phyloP scores from a whole-genome alignment of 2,113 vertebrate species.

The Poeciliopsis prolifica region DNA sequence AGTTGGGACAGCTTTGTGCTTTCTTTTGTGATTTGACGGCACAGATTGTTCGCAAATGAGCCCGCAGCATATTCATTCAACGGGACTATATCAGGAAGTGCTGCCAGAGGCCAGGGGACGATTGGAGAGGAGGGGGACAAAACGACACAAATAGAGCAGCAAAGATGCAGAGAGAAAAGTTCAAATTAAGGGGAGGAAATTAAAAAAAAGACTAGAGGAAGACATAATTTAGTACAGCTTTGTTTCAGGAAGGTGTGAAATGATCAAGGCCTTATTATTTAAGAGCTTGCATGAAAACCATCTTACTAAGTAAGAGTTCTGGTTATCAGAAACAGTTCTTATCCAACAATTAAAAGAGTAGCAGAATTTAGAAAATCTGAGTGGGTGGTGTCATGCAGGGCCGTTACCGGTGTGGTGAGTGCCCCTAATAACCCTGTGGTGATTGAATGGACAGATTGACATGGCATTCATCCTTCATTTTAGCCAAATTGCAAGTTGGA shows the following conservation, averaged over 20 bases:
- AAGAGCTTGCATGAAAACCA: constrained; percentile 17
- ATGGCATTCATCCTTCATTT: no score
- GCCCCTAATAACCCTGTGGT: no score
- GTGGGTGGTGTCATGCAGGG: background rate
- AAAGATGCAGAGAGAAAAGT: constrained; percentile 5
- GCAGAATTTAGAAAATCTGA: constrained; percentile 15
- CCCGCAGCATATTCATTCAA: constrained; percentile 60
- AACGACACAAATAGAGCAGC: constrained; percentile 2
- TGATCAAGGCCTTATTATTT: constrained; percentile 40
- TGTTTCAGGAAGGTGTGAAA: constrained; percentile 32
- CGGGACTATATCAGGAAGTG: constrained; percentile 59
- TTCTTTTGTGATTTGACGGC: constrained; percentile 67
- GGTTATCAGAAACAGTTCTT: background rate
- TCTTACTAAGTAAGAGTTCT: constrained; percentile 24
- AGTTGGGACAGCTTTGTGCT: constrained; percentile 51
- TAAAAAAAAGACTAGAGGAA: background rate
- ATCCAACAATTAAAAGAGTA: background rate
- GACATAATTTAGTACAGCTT: background rate
- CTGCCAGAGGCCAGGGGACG: constrained; percentile 35
- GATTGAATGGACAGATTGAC: no score
- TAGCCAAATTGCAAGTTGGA: no score
- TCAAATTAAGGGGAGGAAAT: background rate
- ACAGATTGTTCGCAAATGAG: constrained; percentile 73
- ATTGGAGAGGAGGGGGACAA: constrained; percentile 12
- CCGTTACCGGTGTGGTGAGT: no score